These are phyloP conservation scores for Sycophaga agraensis DNA, from an alignment of 1,140 invertebrate genomes.

Conservation along the genomic window DNA sequence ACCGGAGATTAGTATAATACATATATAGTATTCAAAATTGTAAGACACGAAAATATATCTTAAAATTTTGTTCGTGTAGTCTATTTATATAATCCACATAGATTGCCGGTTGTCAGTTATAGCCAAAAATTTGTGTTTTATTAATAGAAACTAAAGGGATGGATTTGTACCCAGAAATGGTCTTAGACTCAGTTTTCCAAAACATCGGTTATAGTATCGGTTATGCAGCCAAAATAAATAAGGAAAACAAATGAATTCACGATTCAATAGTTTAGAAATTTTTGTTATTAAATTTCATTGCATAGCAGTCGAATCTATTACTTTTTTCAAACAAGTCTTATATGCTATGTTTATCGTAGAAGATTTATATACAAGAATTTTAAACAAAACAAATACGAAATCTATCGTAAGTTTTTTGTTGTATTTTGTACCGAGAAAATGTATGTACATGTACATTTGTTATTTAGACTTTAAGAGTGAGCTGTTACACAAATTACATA, in stretches of 20 bases:
- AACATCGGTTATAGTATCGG: background rate
- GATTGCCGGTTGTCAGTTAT: slow-evolving; percentile 9
- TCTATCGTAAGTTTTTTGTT: slow-evolving; percentile 23
- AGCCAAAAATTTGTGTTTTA: slow-evolving; percentile 17
- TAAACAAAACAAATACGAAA: background rate
- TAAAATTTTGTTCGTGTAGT: slow-evolving; percentile 6
- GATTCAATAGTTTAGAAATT: background rate
- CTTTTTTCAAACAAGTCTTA: background rate
- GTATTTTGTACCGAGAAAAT: slow-evolving; percentile 13
- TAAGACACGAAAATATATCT: too few species aligned
- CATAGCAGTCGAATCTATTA: background rate
- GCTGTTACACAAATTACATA: background rate
- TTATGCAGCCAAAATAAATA: slow-evolving; percentile 12
- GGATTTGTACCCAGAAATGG: background rate
- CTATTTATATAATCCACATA: slow-evolving; percentile 4
- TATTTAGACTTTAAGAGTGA: slow-evolving; percentile 1
- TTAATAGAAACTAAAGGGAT: background rate
- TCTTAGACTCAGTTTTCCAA: slow-evolving; percentile 7
- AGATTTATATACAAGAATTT: slow-evolving; percentile 12
- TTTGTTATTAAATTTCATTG: background rate
- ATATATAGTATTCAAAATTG: slow-evolving; percentile 2
- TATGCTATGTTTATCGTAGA: slow-evolving; percentile 15
- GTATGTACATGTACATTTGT: background rate
- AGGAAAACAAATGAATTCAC: background rate
- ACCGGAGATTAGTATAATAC: slow-evolving; percentile 34